A percentile compares a stretch with the other conserved stretches of the same genome.
These are phyloP conservation scores for Phaethon lepturus DNA, from an alignment of 2,113 vertebrate species.

Conservation along the genomic window DNA sequence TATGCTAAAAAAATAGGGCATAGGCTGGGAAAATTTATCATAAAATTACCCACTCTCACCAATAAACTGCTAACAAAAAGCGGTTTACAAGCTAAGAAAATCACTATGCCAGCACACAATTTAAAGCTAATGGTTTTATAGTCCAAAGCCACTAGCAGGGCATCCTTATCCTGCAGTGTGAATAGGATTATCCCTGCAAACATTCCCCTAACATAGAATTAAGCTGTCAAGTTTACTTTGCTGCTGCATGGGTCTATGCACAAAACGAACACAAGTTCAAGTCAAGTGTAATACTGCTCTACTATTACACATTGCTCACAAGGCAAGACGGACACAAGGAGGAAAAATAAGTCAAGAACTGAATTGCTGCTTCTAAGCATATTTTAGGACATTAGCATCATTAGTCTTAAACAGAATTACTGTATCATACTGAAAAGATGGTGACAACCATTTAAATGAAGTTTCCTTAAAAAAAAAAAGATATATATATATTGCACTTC, in stretches of 20 bases:
- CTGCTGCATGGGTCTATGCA: neutral
- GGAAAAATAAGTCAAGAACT: neutral
- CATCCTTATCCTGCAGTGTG: conserved; percentile 64
- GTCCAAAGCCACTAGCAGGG: conserved; percentile 64
- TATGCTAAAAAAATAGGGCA: neutral
- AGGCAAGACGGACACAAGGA: neutral
- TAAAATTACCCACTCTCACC: conserved; percentile 36
- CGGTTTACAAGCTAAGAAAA: conserved; percentile 74
- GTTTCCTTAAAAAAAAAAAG: neutral
- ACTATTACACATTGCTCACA: conserved; percentile 24
- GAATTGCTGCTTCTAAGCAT: neutral
- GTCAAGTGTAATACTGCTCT: conserved; percentile 42
- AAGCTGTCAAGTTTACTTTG: conserved; percentile 70
- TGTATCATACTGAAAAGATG: neutral
- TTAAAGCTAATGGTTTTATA: conserved; percentile 77
- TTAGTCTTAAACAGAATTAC: conserved; percentile 12
- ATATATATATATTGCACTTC: neutral
- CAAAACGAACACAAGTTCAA: conserved; percentile 56
- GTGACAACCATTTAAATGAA: neutral
- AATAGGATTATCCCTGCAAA: conserved; percentile 77
- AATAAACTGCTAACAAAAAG: conserved; percentile 59
- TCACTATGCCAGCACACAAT: conserved; percentile 65
- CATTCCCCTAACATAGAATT: conserved; percentile 75
- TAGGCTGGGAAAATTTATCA: conserved; percentile 13
- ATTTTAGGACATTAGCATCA: neutral